These are phyloP conservation scores for Gila orcuttii DNA, from an alignment of 2,113 vertebrate species.

Conservation along the genomic window DNA sequence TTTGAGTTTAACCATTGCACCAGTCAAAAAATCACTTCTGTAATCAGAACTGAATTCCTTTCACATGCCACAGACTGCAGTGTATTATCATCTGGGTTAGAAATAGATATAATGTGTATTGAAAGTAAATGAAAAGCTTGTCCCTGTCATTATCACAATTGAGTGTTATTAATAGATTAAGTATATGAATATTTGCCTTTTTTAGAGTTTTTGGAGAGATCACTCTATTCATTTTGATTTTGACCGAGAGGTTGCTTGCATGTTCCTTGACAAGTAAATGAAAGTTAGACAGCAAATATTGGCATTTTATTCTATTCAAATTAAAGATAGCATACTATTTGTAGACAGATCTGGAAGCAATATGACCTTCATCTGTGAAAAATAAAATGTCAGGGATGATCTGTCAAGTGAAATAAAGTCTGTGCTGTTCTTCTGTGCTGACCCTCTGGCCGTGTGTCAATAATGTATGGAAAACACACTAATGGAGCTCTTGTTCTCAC, in stretches of 20 bases:
- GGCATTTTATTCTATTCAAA: conserved; percentile 9
- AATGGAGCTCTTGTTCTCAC: conserved; percentile 44
- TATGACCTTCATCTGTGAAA: conserved; percentile 28
- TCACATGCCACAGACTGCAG: not conserved
- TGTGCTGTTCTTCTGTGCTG: conserved; percentile 15
- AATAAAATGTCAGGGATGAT: conserved; percentile 15
- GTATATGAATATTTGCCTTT: not conserved
- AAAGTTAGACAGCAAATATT: not conserved
- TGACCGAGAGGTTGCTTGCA: not conserved
- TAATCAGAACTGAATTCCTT: conserved; percentile 9
- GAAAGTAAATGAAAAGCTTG: not conserved
- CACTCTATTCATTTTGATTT: not conserved
- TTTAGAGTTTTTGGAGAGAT: no score
- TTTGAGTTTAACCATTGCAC: not conserved
- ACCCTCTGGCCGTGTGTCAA: conserved; percentile 27
- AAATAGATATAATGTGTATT: not conserved
- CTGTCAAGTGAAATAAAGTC: conserved; percentile 47
- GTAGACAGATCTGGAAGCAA: conserved; percentile 13
- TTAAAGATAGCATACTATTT: not conserved
- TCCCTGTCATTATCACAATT: not conserved
- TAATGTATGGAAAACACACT: conserved; percentile 51
- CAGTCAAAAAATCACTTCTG: not conserved
- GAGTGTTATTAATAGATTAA: not conserved
- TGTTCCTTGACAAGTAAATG: no score
- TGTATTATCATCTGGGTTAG: not conserved